phyloP scores from a whole-genome alignment of 1,140 invertebrate species.

The Elymnias hypermnestra region DNA sequence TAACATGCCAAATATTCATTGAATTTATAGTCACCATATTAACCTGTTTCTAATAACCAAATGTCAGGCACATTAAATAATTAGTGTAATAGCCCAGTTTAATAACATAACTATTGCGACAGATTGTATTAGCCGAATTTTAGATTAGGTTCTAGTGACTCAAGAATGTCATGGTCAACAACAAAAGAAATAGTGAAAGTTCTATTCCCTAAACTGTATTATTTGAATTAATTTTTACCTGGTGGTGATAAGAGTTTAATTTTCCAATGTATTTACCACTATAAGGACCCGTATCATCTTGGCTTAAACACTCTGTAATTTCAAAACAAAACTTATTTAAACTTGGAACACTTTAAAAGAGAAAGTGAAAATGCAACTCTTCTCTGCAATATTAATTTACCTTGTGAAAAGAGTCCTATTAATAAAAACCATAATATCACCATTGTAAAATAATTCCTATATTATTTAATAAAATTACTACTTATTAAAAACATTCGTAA shows the following conservation, averaged over 20 bases:
- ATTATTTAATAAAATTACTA: constrained; percentile 10
- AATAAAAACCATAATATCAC: constrained; percentile 26
- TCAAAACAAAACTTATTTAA: constrained; percentile 7
- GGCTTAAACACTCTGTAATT: constrained; percentile 52
- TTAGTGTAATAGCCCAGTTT: not conserved
- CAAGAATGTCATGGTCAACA: constrained; percentile 15
- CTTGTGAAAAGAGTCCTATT: constrained; percentile 31
- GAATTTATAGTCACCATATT: not conserved
- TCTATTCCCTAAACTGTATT: too few species aligned
- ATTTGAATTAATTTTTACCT: constrained; percentile 47
- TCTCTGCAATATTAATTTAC: constrained; percentile 16
- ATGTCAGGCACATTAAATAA: not conserved
- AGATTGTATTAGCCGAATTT: not conserved
- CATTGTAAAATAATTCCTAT: constrained; percentile 29
- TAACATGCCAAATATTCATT: too few species aligned
- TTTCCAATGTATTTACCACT: constrained; percentile 89
- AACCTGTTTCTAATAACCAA: constrained; percentile 5
- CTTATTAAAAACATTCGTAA: constrained; percentile 23
- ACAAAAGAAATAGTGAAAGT: constrained; percentile 19
- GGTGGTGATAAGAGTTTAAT: constrained; percentile 93
- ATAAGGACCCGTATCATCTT: constrained; percentile 82
- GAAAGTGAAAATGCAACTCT: constrained; percentile 26
- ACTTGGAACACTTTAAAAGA: constrained; percentile 3
- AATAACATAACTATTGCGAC: not conserved
- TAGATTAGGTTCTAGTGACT: constrained; percentile 2